These are phyloP conservation scores for Odontamblyopus rebecca DNA, from an alignment of 2,797 vertebrate genomes.

Conservation along the genomic window DNA sequence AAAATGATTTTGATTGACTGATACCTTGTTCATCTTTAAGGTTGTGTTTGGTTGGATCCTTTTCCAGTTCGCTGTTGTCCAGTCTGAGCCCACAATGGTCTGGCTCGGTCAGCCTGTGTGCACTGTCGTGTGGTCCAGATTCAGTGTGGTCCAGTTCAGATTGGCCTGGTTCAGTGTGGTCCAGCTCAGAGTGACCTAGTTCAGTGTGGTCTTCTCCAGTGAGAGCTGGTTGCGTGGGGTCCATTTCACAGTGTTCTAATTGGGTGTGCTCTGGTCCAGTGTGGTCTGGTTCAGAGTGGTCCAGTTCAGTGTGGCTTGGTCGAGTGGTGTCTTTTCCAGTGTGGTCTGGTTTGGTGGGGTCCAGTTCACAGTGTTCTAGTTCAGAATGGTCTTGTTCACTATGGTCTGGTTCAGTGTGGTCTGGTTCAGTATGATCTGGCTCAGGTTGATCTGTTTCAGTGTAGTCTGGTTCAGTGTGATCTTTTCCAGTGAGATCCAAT, in stretches of 20 bases:
- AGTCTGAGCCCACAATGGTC: background rate
- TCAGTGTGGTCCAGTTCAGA: constrained; percentile 29
- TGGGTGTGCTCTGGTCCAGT: constrained; percentile 80
- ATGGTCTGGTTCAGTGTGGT: background rate
- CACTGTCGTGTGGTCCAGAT: background rate
- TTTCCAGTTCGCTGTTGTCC: background rate
- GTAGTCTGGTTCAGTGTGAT: background rate
- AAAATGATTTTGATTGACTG: too few species aligned
- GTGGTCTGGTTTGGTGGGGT: background rate
- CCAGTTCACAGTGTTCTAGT: background rate
- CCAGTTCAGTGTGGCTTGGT: background rate
- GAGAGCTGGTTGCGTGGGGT: background rate
- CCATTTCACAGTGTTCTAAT: background rate
- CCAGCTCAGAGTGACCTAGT: constrained; percentile 70
- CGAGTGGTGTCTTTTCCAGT: background rate
- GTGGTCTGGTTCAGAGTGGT: background rate
- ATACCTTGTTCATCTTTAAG: too few species aligned
- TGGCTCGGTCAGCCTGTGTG: background rate
- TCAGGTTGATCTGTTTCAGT: background rate
- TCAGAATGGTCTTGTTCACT: background rate
- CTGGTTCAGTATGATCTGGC: background rate
- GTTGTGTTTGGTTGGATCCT: background rate
- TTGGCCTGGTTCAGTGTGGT: background rate
- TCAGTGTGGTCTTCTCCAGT: constrained; percentile 59
- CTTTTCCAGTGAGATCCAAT: background rate